A percentile compares a stretch with the other conserved stretches of the same genome.
These are phyloP conservation scores for Tricholaema leucomelas DNA, from an alignment of 2,113 vertebrate species.

Conservation along the genomic window DNA sequence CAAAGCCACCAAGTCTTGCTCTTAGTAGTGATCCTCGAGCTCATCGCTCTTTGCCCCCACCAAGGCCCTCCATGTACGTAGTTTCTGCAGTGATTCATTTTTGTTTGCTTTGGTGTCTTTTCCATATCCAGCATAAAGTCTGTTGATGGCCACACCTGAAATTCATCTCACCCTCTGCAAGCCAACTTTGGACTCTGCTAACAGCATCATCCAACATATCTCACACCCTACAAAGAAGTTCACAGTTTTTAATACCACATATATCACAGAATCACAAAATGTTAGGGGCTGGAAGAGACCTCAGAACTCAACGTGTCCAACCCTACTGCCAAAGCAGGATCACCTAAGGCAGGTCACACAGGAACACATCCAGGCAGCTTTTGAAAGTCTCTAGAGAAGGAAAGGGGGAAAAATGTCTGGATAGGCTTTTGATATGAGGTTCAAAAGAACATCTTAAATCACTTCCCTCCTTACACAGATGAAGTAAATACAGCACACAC, in stretches of 20 bases:
- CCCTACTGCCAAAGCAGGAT: too few relatives aligned
- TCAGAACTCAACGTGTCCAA: too few relatives aligned
- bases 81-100: not conserved
- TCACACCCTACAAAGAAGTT: not conserved
- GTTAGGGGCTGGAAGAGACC: too few relatives aligned
- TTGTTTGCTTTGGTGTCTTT: not conserved
- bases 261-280: too few relatives aligned
- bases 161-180: not conserved
- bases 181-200: not conserved
- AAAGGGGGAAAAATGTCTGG: not conserved
- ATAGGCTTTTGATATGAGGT: not conserved
- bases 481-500: not conserved
- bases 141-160: not conserved
- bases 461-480: not conserved
- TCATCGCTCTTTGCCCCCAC: not conserved
- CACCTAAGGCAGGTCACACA: too few relatives aligned
- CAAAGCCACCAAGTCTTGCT: not conserved
- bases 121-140: fast-evolving
- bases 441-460: not conserved
- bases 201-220: fast-evolving
- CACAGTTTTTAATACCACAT: not conserved
- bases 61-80: fast-evolving
- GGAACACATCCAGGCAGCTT: too few relatives aligned
- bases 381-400: not conserved
- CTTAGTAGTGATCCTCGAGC: not conserved